phyloP scores from a whole-genome alignment of 2,797 vertebrate genomes.

The Typhlichthys subterraneus region DNA sequence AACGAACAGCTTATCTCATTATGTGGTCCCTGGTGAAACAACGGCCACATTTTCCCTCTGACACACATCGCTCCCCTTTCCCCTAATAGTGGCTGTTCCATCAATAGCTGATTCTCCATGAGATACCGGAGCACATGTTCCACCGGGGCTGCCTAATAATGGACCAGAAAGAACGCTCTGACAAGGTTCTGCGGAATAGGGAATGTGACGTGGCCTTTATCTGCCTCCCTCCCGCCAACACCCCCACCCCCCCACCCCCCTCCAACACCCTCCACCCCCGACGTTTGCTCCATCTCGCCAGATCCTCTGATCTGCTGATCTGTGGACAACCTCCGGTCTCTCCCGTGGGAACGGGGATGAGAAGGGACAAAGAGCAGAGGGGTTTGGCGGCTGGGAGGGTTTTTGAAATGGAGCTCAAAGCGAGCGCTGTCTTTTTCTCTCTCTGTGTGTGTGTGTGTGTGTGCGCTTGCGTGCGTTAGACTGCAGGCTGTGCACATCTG shows the following conservation, averaged over 20 bases:
- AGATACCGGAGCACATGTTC: slow-evolving; percentile 19
- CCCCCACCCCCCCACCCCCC: too few species aligned
- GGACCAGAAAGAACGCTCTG: slow-evolving; percentile 33
- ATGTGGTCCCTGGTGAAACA: too few species aligned
- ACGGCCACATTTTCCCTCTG: too few species aligned
- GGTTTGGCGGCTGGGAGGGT: slow-evolving; percentile 3
- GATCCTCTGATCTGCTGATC: slow-evolving; percentile 41
- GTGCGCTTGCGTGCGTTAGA: too few species aligned
- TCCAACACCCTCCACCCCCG: slow-evolving; percentile 11
- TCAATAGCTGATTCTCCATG: slow-evolving; percentile 3
- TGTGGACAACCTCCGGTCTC: slow-evolving; percentile 13
- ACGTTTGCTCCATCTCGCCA: slow-evolving; percentile 39
- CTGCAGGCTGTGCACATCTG: too few species aligned
- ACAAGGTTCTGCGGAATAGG: slow-evolving; percentile 25
- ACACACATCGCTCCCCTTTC: neutral
- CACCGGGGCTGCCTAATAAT: slow-evolving; percentile 31
- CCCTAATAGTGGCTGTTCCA: slow-evolving; percentile 12
- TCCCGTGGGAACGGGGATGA: slow-evolving; percentile 33
- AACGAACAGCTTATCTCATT: slow-evolving; percentile 8
- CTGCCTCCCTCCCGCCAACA: slow-evolving; percentile 20
- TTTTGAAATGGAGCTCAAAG: slow-evolving; percentile 56
- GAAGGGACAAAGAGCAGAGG: slow-evolving; percentile 45
- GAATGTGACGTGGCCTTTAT: slow-evolving; percentile 32
- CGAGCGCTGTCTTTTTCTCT: slow-evolving; percentile 45
- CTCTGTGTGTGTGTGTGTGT: slow-evolving; percentile 47